These are phyloP conservation scores for Riptortus pedestris DNA, from an alignment of 1,140 invertebrate species.

Conservation along the genomic window DNA sequence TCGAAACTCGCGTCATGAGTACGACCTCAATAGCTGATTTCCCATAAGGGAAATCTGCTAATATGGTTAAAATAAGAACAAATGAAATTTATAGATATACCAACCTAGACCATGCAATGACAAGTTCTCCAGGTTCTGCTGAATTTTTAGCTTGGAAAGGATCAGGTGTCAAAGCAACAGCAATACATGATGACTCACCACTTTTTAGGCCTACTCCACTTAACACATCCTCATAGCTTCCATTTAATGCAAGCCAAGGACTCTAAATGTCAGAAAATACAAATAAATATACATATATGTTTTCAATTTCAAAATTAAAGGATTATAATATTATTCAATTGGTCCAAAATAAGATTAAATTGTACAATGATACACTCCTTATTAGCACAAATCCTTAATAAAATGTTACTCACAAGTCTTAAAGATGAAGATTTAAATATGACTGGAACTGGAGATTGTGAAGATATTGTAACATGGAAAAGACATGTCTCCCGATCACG, in stretches of 20 bases:
- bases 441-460: neutral
- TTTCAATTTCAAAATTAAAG: no score
- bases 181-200: neutral
- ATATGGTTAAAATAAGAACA: no score
- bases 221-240: neutral
- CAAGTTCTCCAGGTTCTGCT: neutral
- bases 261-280: neutral
- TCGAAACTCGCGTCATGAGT: no score
- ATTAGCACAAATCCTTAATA: no score
- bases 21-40: no score
- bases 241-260: neutral
- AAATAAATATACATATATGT: neutral
- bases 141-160: neutral
- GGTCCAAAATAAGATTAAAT: no score
- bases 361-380: no score
- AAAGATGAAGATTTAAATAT: neutral
- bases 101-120: neutral
- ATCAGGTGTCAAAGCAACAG: neutral
- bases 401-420: neutral
- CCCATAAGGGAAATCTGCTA: no score
- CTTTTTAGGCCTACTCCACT: neutral
- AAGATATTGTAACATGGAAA: neutral
- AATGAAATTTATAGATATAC: no score
- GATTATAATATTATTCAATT: no score
- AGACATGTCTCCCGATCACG: neutral